Percentiles rank a stretch among this genome's conserved stretches.
Conservation (phyloP, 2,888 invertebrate species). For the Machimus rusticus region DNA sequence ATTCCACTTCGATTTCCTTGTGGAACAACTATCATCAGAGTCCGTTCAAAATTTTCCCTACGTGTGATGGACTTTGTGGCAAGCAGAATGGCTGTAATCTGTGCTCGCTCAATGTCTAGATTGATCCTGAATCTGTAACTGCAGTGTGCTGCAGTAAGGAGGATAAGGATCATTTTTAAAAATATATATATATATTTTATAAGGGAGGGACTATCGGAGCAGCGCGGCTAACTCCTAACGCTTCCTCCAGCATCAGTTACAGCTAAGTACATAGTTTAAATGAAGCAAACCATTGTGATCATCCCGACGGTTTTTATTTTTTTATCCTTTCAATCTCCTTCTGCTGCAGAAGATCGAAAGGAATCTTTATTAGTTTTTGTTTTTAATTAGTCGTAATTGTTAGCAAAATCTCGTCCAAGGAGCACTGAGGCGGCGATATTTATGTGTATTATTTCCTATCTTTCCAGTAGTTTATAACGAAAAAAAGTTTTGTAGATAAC, state of each 20-base stretch:
- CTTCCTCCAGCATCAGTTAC: neutral
- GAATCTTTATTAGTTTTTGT: neutral
- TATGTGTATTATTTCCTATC: slow-evolving; percentile 22
- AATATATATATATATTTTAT: neutral
- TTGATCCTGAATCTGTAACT: neutral
- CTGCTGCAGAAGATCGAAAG: neutral
- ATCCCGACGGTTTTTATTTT: neutral
- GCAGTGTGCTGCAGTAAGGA: neutral
- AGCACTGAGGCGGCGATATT: neutral
- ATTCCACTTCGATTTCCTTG: neutral
- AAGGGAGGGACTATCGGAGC: neutral
- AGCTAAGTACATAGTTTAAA: neutral
- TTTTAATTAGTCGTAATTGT: neutral
- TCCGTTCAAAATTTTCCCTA: slow-evolving; percentile 2
- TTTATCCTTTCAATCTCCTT: neutral
- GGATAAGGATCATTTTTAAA: neutral
- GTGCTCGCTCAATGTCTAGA: slow-evolving; percentile 16
- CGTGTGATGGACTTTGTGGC: slow-evolving; percentile 8
- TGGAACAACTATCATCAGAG: slow-evolving; percentile 12
- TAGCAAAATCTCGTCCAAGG: neutral
- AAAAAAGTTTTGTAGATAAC: slow-evolving; percentile 25
- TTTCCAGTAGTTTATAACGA: neutral
- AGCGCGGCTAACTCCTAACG: neutral
- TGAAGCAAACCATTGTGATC: neutral
- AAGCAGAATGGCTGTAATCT: neutral